Evolutionary conservation across 64 coral and sea anemone genomes (phyloP), one percentile per base, ranked within the genome.

Genomic region (Stylophora pistillata): DNA sequence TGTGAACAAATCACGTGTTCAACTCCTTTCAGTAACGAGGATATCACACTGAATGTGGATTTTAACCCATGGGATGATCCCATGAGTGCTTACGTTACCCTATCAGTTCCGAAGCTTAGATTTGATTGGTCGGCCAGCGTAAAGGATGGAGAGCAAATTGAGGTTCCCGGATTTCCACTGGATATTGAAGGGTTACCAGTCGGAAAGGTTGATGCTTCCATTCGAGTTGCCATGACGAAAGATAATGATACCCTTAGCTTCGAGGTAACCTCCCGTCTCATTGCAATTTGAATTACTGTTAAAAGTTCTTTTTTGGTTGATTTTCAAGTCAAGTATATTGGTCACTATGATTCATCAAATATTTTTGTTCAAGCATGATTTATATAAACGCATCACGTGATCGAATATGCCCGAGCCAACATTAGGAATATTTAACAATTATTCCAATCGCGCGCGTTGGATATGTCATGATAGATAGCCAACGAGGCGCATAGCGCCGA

Each of bases 1-100:
- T 84, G 80, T 13, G 23, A 34, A 2, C 32, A 53, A 20, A 70
- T 84, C 61, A 84, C 61, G 20, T 84, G 80, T 41, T 69, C 80
- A 69, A 34, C 3, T 47, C 61, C 20, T 61, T 70, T 84, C 62
- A 84, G 37, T n/a, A 21, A 16, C 1, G 18, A 69, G 34, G 80
- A 53, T 25, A 54, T 70, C 20, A n/a, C 9, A 11, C 13, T 84
- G 80, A 23, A 20, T 13, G 5, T 84, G 37, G 2, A 68, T 10
- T 69, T 84, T 84, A 10, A 26, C 60, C 20, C n/a, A 84, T 53
- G 60, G 80, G 6, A 26, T 26, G 62, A 53, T n/a, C 20, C 31
- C 16, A 34, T 84, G 15, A 15, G 18, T 13, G 80, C 62, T 69
- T 23, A 84, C 62, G 34, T 84, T 61, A 84, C 23, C 11, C 26